phyloP scores from a whole-genome alignment of 2,113 vertebrate genomes.

The Zingel zingel region DNA sequence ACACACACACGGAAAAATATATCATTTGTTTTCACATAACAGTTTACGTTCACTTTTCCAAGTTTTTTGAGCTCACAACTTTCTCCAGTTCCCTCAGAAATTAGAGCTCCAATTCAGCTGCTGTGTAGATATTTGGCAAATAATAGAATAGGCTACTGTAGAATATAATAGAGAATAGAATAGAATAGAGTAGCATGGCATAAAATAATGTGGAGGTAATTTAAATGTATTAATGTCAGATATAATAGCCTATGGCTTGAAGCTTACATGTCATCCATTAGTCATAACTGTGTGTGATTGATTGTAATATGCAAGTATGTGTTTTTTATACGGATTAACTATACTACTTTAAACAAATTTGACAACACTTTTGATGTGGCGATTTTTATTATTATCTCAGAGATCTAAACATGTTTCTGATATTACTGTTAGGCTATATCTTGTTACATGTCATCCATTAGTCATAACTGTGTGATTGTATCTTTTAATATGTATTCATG shows the following conservation, averaged over 20 bases:
- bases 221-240: not conserved
- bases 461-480: too few species aligned
- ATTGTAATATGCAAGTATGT: too few species aligned
- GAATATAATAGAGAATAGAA: not conserved
- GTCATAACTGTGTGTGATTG: too few species aligned
- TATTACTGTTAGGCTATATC: too few species aligned
- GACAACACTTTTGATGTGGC: too few species aligned
- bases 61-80: slow-evolving; percentile 1
- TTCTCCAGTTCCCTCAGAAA: slow-evolving; percentile 8
- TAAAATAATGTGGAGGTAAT: not conserved
- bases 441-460: too few species aligned
- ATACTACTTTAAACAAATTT: too few species aligned
- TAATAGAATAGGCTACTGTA: not conserved
- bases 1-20: slow-evolving; percentile 25
- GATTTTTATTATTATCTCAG: too few species aligned
- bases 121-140: not conserved
- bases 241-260: not conserved
- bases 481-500: too few species aligned
- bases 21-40: slow-evolving; percentile 22
- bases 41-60: not conserved
- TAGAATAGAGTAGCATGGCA: not conserved
- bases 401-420: too few species aligned
- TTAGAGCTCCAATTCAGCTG: not conserved
- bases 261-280: too few species aligned
- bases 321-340: too few species aligned